Conservation (phyloP, 2,797 vertebrate species). For the Eulemur mongoz region DNA sequence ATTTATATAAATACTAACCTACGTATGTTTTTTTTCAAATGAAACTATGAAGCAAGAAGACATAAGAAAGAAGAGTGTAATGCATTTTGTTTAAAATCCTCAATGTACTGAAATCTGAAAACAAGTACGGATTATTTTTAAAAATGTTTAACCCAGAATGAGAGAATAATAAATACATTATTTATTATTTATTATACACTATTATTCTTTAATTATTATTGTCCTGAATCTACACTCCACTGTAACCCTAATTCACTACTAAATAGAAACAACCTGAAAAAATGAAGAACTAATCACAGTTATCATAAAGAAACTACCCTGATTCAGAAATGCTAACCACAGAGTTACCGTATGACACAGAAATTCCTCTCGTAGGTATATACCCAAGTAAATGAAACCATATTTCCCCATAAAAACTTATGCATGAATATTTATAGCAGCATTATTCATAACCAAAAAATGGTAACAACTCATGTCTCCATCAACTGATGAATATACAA, state of each 20-base stretch:
- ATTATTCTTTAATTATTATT: not conserved
- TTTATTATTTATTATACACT: not conserved
- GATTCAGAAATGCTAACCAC: not conserved
- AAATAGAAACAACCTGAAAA: not conserved
- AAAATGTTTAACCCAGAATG: not conserved
- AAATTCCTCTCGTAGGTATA: not conserved
- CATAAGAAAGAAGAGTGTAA: not conserved
- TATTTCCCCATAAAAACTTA: not conserved
- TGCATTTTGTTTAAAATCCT: not conserved
- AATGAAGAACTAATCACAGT: not conserved
- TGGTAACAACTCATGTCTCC: not conserved
- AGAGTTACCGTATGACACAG: not conserved
- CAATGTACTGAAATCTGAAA: not conserved
- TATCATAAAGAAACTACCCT: not conserved
- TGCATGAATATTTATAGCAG: not conserved
- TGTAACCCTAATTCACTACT: not conserved
- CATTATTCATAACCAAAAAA: not conserved
- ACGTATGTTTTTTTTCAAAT: not conserved
- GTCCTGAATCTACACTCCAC: not conserved
- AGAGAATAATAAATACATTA: not conserved
- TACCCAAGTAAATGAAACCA: not conserved
- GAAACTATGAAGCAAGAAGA: constrained; percentile 1
- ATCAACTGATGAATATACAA: not conserved
- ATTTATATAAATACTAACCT: not conserved
- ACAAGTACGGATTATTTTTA: not conserved